Conservation (phyloP, 2,113 vertebrate genomes). For the Coryphaenoides rupestris region DNA sequence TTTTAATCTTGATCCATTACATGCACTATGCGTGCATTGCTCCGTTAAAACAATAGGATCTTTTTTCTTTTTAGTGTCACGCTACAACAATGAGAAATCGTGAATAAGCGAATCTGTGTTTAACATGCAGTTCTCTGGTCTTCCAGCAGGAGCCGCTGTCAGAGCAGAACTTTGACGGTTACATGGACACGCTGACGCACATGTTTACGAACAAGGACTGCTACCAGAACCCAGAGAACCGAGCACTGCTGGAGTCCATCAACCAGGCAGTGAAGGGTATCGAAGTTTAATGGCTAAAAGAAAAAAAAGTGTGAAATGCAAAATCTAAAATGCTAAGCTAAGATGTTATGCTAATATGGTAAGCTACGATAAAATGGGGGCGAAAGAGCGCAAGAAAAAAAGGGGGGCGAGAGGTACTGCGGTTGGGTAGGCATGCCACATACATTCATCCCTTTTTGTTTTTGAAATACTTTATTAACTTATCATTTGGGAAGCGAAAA, state of each 20-base stretch:
- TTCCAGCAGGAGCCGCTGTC: constrained; percentile 87
- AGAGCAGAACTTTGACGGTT: constrained; percentile 94
- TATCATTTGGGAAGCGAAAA: constrained; percentile 35
- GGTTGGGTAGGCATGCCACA: background rate
- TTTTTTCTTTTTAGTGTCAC: no score
- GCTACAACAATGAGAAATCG: no score
- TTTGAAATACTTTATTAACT: constrained; percentile 42
- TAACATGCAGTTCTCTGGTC: background rate
- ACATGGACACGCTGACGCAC: constrained; percentile 92
- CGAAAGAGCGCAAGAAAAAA: no score
- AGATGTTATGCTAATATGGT: no score
- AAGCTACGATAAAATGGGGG: no score
- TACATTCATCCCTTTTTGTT: constrained; percentile 31
- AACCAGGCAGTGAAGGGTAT: constrained; percentile 97
- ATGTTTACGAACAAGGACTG: constrained; percentile 98
- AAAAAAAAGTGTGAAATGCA: background rate
- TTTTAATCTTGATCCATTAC: no score
- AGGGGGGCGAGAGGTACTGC: background rate
- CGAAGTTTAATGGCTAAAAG: constrained; percentile 79
- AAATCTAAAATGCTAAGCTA: background rate
- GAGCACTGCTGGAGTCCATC: constrained; percentile 94
- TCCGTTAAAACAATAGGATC: no score
- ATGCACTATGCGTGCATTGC: no score
- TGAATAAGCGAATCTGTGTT: background rate
- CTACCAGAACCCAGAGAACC: constrained; percentile 96